phyloP scores from a whole-genome alignment of 2,888 invertebrate species.

The Stenodera caucasica region DNA sequence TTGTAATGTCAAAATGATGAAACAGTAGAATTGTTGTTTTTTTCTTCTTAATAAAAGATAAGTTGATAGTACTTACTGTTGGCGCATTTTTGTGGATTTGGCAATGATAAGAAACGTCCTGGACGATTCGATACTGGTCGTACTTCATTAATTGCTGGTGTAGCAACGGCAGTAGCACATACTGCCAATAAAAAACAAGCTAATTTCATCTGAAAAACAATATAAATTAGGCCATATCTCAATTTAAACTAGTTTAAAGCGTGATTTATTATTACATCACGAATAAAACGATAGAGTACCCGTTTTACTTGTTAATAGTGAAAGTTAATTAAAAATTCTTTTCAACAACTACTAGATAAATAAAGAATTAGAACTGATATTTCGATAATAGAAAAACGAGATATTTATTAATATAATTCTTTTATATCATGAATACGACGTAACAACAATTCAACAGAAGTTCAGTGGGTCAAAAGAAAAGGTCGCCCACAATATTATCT shows the following conservation, averaged over 20 bases:
- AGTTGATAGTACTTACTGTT: conserved; percentile 68
- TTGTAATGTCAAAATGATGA: too few relatives aligned
- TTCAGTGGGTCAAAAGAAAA: conserved; percentile 23
- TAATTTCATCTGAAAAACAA: conserved; percentile 65
- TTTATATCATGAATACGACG: background rate
- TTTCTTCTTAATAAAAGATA: too few relatives aligned
- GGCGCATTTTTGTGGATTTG: conserved; percentile 79
- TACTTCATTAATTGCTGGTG: conserved; percentile 61
- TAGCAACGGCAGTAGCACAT: conserved; percentile 59
- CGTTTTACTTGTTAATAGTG: background rate
- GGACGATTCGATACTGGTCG: conserved; percentile 73
- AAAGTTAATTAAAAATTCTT: background rate
- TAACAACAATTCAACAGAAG: conserved; percentile 20
- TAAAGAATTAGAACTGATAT: too few relatives aligned
- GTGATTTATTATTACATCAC: background rate
- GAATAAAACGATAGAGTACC: background rate
- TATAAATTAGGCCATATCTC: background rate
- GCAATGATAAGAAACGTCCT: conserved; percentile 81
- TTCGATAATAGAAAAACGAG: background rate
- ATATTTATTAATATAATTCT: conserved; percentile 7
- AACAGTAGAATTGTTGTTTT: too few relatives aligned
- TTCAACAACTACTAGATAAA: background rate
- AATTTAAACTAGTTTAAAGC: background rate
- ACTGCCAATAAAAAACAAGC: conserved; percentile 65
- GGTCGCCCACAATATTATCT: conserved; percentile 15